Evolutionary conservation across 2,888 invertebrate species (phyloP).

Genomic region (Drosophila putrida): DNA sequence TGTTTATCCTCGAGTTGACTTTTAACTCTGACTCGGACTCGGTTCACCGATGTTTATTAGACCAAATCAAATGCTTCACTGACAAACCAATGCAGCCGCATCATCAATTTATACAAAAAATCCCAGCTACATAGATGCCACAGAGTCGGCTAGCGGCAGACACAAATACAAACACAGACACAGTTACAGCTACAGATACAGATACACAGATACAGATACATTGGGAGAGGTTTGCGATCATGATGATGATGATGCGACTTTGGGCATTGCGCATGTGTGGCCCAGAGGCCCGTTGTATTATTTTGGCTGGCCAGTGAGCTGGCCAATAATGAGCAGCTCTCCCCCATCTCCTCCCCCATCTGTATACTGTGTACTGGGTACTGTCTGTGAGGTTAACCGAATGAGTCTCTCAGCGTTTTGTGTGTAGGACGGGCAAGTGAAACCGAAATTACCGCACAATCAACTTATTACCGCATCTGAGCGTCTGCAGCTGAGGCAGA

Average conservation of each 20-base stretch:
- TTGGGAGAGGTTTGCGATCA: conserved; percentile 52
- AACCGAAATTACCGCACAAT: conserved; percentile 83
- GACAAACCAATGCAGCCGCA: conserved; percentile 84
- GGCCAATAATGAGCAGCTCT: conserved; percentile 70
- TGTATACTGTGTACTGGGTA: neutral
- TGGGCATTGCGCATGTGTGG: conserved; percentile 68
- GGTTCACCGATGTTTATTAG: conserved; percentile 84
- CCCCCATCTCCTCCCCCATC: neutral
- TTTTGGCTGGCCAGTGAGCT: conserved; percentile 61
- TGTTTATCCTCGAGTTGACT: conserved; percentile 65
- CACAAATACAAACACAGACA: conserved; percentile 41
- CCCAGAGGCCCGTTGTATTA: conserved; percentile 42
- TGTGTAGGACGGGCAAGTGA: conserved; percentile 74
- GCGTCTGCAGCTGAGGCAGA: conserved; percentile 10
- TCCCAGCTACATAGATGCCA: conserved; percentile 64
- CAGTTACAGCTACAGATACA: conserved; percentile 30
- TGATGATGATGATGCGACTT: conserved; percentile 67
- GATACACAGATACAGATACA: conserved; percentile 22
- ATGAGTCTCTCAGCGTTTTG: conserved; percentile 51
- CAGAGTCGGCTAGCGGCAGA: conserved; percentile 45
- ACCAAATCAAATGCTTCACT: conserved; percentile 86
- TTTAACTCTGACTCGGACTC: conserved; percentile 50
- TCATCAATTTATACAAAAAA: conserved; percentile 86
- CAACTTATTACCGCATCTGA: conserved; percentile 81
- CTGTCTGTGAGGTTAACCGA: conserved; percentile 26